Evolutionary conservation across 2,113 vertebrate genomes (phyloP), one percentile per base, ranked within the genome.

Genomic region (Stigmatopora argus): DNA sequence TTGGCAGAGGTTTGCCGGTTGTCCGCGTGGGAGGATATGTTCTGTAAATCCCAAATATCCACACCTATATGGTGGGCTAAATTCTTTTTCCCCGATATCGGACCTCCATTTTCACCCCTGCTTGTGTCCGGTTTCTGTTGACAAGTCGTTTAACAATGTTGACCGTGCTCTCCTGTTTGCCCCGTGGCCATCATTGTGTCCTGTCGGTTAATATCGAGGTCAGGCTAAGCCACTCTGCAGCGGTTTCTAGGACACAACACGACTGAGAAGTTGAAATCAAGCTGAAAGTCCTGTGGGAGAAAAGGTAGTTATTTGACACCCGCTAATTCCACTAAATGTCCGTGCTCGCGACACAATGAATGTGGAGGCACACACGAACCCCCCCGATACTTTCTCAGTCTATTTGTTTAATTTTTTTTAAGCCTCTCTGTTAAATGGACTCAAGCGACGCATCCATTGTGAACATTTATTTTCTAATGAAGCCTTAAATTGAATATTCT

Each of bases 191-290:
- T 84, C 64, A 74, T 70, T 65, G 15, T 66, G 69, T 69, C 80
- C 76, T 82, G 85, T 85, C 86, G 86, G 60, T 26, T 84, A 88
- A 83, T 88, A 80, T 91, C 78, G 77, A 84, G 84, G 78, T 84
- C 81, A 72, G 79, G 74, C 70, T 73, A 72, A 81, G 80, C 80
- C 68, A 84, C 73, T 80, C 49, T 55, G 70, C 75, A 69, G 83
- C 66, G 72, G 51, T 84, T 87, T 85, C 73, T 84, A 81, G 83
- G 81, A 38, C 84, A 79, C 68, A 56, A 63, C 79, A 82, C 81
- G 69, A 74, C 34, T 2, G 65, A n/a, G 9, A 72, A 58, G 78
- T 74, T 78, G 56, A 86, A 83, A 85, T 83, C 77, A 80, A 66
- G 75, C 84, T 84, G 83, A 84, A 66, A 82, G 74, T 72, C 78